These are phyloP conservation scores for Megalonaias nervosa DNA, from an alignment of 1,140 invertebrate species.

Conservation along the genomic window DNA sequence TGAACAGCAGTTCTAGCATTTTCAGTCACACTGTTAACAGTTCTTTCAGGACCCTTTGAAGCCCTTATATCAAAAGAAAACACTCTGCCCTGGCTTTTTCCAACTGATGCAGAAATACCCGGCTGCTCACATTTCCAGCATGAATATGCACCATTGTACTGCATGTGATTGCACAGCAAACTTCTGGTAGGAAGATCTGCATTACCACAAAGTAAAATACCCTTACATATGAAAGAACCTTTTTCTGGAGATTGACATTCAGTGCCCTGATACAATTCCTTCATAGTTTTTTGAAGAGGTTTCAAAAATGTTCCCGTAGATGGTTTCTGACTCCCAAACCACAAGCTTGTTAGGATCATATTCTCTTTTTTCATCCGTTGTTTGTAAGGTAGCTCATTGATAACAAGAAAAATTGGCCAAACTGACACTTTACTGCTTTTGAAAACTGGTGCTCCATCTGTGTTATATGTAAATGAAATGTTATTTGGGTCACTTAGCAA, in stretches of 20 bases:
- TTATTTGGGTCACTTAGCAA: constrained; percentile 13
- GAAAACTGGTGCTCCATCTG: constrained; percentile 26
- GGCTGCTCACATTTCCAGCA: constrained; percentile 26
- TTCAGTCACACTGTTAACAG: neutral
- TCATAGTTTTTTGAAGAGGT: constrained; percentile 10
- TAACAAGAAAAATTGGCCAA: constrained; percentile 33
- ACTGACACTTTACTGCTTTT: constrained; percentile 30
- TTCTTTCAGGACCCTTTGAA: constrained; percentile 10
- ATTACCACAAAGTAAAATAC: constrained; percentile 7
- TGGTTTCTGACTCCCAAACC: constrained; percentile 15
- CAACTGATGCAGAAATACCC: constrained; percentile 17
- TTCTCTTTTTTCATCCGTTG: constrained; percentile 23
- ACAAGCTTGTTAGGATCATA: no score
- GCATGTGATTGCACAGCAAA: constrained; percentile 22
- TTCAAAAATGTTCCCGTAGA: constrained; percentile 28
- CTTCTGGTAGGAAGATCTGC: constrained; percentile 29
- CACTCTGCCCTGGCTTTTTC: constrained; percentile 16
- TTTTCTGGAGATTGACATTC: neutral
- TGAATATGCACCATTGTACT: constrained; percentile 28
- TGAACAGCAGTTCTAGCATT: constrained; percentile 2
- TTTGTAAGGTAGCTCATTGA: constrained; percentile 33
- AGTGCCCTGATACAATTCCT: constrained; percentile 14
- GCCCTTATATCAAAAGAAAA: constrained; percentile 16
- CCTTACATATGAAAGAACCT: neutral
- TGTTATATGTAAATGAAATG: constrained; percentile 28